Evolutionary conservation across 2,113 vertebrate species (phyloP).

Genomic region (Mugil cephalus): DNA sequence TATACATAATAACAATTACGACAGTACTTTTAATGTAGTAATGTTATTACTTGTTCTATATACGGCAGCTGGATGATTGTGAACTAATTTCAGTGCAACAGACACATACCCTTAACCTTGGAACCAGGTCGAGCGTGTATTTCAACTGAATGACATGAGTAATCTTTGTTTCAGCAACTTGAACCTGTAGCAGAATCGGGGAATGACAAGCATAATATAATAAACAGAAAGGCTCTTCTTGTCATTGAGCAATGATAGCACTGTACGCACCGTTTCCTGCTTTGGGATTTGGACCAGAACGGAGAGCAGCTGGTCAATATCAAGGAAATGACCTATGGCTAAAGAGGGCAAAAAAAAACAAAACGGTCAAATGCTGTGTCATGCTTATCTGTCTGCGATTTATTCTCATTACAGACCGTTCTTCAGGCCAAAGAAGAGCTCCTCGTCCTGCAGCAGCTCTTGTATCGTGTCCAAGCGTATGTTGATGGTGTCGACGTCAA

Average conservation of each 20-base stretch:
- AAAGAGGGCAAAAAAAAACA: constrained; percentile 70
- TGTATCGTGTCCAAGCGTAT: constrained; percentile 92
- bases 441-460: constrained; percentile 92
- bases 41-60: background rate
- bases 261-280: constrained; percentile 90
- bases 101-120: constrained; percentile 89
- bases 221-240: background rate
- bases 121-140: constrained; percentile 93
- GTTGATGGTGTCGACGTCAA: constrained; percentile 92
- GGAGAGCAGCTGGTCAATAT: constrained; percentile 96
- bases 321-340: constrained; percentile 95
- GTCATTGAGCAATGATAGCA: background rate
- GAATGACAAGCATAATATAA: background rate
- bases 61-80: background rate
- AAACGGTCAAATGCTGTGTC: constrained; percentile 2
- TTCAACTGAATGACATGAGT: constrained; percentile 96
- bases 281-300: constrained; percentile 96
- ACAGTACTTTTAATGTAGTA: background rate
- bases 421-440: constrained; percentile 94
- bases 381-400: constrained; percentile 9
- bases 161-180: constrained; percentile 95
- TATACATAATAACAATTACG: background rate
- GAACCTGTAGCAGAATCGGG: constrained; percentile 82
- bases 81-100: background rate
- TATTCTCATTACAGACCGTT: constrained; percentile 81